Conservation (phyloP, 2,113 vertebrate genomes). For the Laterallus jamaicensis region DNA sequence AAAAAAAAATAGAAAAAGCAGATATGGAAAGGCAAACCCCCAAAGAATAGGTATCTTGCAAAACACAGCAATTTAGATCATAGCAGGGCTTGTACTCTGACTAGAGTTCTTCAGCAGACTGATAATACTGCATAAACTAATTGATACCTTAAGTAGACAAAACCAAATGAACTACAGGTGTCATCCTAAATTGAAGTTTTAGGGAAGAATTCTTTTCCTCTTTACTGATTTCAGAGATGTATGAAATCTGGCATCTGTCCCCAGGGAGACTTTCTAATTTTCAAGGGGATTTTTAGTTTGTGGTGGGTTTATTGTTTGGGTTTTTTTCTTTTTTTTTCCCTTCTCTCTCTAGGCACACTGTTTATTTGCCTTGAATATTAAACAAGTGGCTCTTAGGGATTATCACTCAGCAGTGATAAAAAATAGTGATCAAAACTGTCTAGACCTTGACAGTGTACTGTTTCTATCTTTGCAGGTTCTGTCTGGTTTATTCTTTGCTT, state of each 20-base stretch:
- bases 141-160: slow-evolving; percentile 44
- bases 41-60: neutral
- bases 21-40: neutral
- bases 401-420: slow-evolving; percentile 25
- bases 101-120: slow-evolving; percentile 26
- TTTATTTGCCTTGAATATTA: slow-evolving; percentile 37
- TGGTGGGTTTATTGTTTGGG: no score
- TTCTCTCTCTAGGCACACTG: neutral
- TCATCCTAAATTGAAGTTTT: neutral
- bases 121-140: slow-evolving; percentile 14
- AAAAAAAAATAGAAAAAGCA: neutral
- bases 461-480: neutral
- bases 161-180: slow-evolving; percentile 2
- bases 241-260: slow-evolving; percentile 1
- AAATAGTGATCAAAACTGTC: slow-evolving; percentile 1
- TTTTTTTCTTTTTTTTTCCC: neutral
- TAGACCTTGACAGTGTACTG: neutral
- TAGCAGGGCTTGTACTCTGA: neutral
- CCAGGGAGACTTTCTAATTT: neutral
- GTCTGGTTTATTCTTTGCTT: neutral
- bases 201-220: neutral
- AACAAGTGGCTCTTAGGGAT: neutral
- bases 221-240: neutral
- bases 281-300: neutral
- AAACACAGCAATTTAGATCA: neutral